Conservation (phyloP, 1,140 invertebrate genomes). For the Drosophila auraria region DNA sequence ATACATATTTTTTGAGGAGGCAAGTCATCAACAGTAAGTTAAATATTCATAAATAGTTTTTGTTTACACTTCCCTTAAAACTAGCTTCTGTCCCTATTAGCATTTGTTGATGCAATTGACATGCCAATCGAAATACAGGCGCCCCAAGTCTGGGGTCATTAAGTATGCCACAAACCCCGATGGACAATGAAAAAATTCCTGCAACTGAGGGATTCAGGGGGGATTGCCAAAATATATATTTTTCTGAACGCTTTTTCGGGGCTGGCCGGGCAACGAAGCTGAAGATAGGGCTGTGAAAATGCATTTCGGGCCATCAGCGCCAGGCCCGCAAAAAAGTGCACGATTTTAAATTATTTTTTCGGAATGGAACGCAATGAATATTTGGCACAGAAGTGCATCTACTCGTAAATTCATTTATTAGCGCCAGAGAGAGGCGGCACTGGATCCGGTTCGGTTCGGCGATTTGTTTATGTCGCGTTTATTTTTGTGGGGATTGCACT, state of each 20-base stretch:
- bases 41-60: no score
- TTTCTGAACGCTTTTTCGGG: conserved; percentile 21
- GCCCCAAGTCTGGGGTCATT: conserved; percentile 3
- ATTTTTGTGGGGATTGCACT: conserved; percentile 19
- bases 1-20: no score
- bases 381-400: conserved; percentile 73
- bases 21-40: no score
- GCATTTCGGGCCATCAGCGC: conserved; percentile 49
- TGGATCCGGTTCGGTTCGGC: conserved; percentile 18
- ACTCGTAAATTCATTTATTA: conserved; percentile 85
- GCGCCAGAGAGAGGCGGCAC: conserved; percentile 43
- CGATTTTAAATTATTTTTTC: conserved; percentile 68
- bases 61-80: neutral
- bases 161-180: conserved; percentile 20
- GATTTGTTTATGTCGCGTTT: conserved; percentile 73
- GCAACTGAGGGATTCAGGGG: neutral
- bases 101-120: conserved; percentile 20
- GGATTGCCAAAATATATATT: conserved; percentile 19
- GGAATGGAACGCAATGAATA: conserved; percentile 48
- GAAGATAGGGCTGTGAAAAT: conserved; percentile 43
- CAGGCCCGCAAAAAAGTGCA: conserved; percentile 42
- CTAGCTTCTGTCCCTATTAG: neutral
- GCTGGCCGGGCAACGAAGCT: neutral
- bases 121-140: conserved; percentile 49
- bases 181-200: conserved; percentile 18